Evolutionary conservation across 2,797 vertebrate species (phyloP).

Genomic region (Poeciliopsis paucimaculata): DNA sequence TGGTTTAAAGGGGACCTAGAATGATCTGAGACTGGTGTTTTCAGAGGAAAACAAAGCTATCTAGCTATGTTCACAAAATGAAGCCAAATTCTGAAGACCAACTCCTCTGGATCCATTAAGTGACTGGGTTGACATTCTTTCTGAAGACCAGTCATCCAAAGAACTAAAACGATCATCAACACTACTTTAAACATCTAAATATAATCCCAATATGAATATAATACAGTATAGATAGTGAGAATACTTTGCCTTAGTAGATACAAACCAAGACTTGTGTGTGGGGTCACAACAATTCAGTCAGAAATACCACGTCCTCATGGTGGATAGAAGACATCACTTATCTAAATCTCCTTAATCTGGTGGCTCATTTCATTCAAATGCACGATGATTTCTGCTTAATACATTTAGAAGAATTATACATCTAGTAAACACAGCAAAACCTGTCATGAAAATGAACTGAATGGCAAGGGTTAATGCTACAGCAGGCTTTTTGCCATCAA

Average conservation of each 20-base stretch:
- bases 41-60: conserved; percentile 29
- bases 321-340: conserved; percentile 80
- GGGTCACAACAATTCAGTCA: conserved; percentile 68
- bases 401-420: conserved; percentile 76
- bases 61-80: conserved; percentile 24
- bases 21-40: conserved; percentile 32
- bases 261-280: conserved; percentile 17
- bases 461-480: conserved; percentile 76
- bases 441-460: conserved; percentile 75
- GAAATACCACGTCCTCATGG: conserved; percentile 62
- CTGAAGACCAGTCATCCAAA: conserved; percentile 13
- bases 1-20: conserved; percentile 30
- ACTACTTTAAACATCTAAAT: background rate
- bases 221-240: background rate
- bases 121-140: background rate
- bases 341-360: conserved; percentile 81
- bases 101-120: conserved; percentile 1
- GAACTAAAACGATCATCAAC: background rate
- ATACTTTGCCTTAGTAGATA: background rate
- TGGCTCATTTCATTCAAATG: conserved; percentile 73
- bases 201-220: background rate
- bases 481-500: conserved; percentile 68
- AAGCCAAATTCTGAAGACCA: conserved; percentile 24
- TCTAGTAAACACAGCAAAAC: conserved; percentile 68
- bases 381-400: conserved; percentile 80